Base-by-base conservation (phyloP, 1,140 invertebrate genomes). In the Asobara japonica region DNA sequence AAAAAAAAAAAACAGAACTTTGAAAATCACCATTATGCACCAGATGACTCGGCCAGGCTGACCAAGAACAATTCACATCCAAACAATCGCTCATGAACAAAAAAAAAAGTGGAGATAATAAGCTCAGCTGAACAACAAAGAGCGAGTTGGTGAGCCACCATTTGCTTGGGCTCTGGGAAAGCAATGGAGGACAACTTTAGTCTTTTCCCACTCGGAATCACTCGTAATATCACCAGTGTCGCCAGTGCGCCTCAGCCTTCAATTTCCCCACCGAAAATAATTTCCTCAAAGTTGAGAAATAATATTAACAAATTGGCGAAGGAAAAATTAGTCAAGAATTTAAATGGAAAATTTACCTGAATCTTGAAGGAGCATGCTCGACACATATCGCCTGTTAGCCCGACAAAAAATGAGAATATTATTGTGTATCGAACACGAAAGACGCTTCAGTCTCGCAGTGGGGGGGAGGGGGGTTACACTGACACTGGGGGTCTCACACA, bases 171-270 rank as follows among this genome's bases (percentile, higher is more conserved):
- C 27, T 60, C 75, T 76, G 76, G 73, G 78, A 76, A 72, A 84
- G 80, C 78, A 86, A 86, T 86, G 82, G 84, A 85, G 83, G 84
- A 82, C 83, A 78, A 79, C 78, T 82, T 61, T 41, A 67, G 33
- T 69, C 76, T 68, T 75, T 36, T 62, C 65, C 68, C 70, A 75
- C 71, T 76, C 76, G 48, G 41, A 27, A 77, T 74, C 76, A 76
- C 76, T 78, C 76, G 76, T 75, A n/a, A n/a, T n/a, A n/a, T n/a
- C n/a, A n/a, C n/a, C n/a, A n/a, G 73, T 77, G 70, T 71, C 38
- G 61, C 69, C 38, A 72, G 64, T 75, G 68, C 77, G 75, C 41
- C 77, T 64, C 48, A 71, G 71, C 45, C 72, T 76, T 78, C n/a
- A n/a, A n/a, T n/a, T n/a, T n/a, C n/a, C n/a, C n/a, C n/a, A n/a